Evolutionary conservation across 2,888 invertebrate genomes (phyloP), one percentile per base, ranked within the genome.

Genomic region (Volucella zonaria): DNA sequence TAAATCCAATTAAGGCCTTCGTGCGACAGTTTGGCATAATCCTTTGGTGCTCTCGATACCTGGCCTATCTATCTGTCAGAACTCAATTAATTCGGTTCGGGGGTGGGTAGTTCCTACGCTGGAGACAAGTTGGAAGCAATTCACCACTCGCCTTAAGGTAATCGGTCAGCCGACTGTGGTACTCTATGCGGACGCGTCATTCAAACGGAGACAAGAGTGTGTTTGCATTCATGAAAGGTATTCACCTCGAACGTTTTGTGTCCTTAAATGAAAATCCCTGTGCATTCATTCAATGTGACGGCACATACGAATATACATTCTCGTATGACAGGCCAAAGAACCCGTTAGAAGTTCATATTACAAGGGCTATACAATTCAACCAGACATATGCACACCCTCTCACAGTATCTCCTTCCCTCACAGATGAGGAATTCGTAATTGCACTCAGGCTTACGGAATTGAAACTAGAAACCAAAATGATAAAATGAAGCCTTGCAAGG

Each of bases 401-500:
- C 15, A 64, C 12, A 1, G 6, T 12, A 38, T 9, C 18, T 1
- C n/a, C 54, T 11, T 31, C 31, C 38, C 40, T 23, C 18, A 18
- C 40, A 42, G 47, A 75, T 75, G 31, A 31, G 6, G 6, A 31
- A 31, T 31, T 31, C 31, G 31, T 31, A 75, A 79, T 71, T 75
- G 75, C 61, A 15, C 45, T 70, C 59, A 49, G 66, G 59, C 75
- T 56, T 47, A 68, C 43, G 31, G 31, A 31, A 31, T 31, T 52
- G 75, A 77, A 83, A 82, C 79, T 83, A 43, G 77, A 83, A 68
- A 81, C 79, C 76, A 73, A 80, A 80, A 71, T 71, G 83, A 83
- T 71, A 51, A 70, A 83, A 70, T 83, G 83, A 83, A 83, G 73
- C 79, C 80, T 80, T 80, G 76, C 64, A 82, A 86, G 73, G 76